These are phyloP conservation scores for Paradisaea rubra DNA, from an alignment of 2,113 vertebrate species.

Conservation along the genomic window DNA sequence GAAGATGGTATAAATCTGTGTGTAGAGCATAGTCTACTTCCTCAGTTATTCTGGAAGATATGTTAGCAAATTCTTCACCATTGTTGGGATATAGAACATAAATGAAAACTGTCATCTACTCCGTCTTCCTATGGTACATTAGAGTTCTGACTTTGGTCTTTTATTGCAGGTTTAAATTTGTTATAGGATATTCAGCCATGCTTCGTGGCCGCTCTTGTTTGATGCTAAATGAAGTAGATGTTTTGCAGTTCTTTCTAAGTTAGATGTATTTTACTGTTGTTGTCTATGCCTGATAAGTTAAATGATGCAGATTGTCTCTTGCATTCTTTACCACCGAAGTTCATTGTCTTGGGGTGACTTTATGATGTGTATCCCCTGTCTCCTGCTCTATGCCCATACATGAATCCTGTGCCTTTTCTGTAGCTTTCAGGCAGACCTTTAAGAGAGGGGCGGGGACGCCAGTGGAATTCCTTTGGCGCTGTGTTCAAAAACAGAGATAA, in stretches of 20 bases:
- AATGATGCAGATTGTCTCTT: not conserved
- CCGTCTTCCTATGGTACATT: not conserved
- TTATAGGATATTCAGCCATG: not conserved
- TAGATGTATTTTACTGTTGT: not conserved
- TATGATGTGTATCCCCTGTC: too few relatives aligned
- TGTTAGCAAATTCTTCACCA: not conserved
- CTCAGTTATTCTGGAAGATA: not conserved
- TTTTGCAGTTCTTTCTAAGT: not conserved
- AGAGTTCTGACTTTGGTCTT: not conserved
- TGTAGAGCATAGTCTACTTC: not conserved
- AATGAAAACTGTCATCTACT: not conserved
- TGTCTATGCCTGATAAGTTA: not conserved
- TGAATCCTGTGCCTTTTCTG: too few relatives aligned
- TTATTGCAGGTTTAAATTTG: not conserved
- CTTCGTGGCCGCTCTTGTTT: not conserved
- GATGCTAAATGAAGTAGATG: not conserved
- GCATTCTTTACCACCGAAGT: not conserved
- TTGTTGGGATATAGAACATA: not conserved
- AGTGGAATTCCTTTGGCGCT: too few relatives aligned
- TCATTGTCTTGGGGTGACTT: not conserved
- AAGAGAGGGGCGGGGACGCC: too few relatives aligned
- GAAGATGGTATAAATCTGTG: not conserved
- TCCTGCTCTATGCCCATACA: too few relatives aligned
- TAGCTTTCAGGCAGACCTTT: too few relatives aligned
- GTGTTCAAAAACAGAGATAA: too few relatives aligned